Percentiles rank a stretch among this genome's conserved stretches.
These are phyloP conservation scores for Lethocerus indicus DNA, from an alignment of 1,140 invertebrate genomes.

Conservation along the genomic window DNA sequence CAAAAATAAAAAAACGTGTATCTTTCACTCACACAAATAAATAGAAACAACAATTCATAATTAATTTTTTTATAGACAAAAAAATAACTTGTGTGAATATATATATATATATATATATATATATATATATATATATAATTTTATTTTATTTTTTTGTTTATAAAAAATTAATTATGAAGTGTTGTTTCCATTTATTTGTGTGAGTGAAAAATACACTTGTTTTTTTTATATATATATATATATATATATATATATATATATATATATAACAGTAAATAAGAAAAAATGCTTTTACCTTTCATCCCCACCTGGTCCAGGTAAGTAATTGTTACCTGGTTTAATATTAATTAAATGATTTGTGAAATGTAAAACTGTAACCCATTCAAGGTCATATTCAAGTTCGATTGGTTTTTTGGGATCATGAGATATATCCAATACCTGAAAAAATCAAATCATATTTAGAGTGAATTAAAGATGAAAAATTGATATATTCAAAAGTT, in stretches of 20 bases:
- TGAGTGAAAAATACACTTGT: not conserved
- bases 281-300: conserved; percentile 33
- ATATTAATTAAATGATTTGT: conserved; percentile 80
- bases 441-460: conserved; percentile 34
- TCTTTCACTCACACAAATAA: not conserved
- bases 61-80: conserved; percentile 9
- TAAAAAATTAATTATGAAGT: conserved; percentile 4
- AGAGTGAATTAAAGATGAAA: not conserved
- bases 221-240: not conserved
- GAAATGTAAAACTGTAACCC: conserved; percentile 70
- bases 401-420: conserved; percentile 34
- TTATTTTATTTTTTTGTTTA: conserved; percentile 4
- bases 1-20: not conserved
- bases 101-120: not conserved
- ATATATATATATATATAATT: not conserved
- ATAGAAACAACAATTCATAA: not conserved
- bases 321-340: conserved; percentile 45
- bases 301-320: conserved; percentile 55
- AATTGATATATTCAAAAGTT: not conserved
- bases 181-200: not conserved
- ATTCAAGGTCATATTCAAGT: conserved; percentile 80
- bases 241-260: not conserved
- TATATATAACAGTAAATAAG: conserved; percentile 1
- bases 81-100: not conserved
- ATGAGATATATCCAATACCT: conserved; percentile 35